Conservation (phyloP, 92 coral and sea anemone genomes). For the Diadumene lineata region DNA sequence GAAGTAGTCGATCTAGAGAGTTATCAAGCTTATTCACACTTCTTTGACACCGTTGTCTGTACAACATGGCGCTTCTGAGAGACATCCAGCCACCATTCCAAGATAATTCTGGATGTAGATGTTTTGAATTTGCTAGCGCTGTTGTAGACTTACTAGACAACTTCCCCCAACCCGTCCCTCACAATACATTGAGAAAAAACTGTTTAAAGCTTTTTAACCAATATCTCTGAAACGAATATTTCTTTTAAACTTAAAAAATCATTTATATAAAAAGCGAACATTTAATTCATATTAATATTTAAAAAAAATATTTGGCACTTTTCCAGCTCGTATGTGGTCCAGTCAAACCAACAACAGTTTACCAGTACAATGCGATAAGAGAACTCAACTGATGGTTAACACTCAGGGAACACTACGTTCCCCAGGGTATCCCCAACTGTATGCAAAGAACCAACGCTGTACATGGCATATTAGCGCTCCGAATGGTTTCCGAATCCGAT, state of each 20-base stretch:
- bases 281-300: too few species aligned
- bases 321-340: slow-evolving; percentile 14
- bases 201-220: too few species aligned
- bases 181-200: too few species aligned
- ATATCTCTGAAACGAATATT: too few species aligned
- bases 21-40: not conserved
- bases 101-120: too few species aligned
- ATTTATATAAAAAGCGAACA: too few species aligned
- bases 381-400: slow-evolving; percentile 61
- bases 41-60: not conserved
- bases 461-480: slow-evolving; percentile 92
- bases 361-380: slow-evolving; percentile 58
- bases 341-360: slow-evolving; percentile 1
- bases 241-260: too few species aligned
- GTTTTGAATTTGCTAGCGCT: not conserved
- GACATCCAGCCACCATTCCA: too few species aligned
- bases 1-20: not conserved
- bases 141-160: not conserved
- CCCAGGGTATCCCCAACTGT: slow-evolving; percentile 83
- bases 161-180: too few species aligned
- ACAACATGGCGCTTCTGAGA: not conserved
- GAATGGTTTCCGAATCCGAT: slow-evolving; percentile 78
- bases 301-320: not conserved
- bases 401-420: slow-evolving; percentile 79
- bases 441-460: slow-evolving; percentile 59